Evolutionary conservation across 2,113 vertebrate species (phyloP).

Genomic region (Phodopus roborovskii): DNA sequence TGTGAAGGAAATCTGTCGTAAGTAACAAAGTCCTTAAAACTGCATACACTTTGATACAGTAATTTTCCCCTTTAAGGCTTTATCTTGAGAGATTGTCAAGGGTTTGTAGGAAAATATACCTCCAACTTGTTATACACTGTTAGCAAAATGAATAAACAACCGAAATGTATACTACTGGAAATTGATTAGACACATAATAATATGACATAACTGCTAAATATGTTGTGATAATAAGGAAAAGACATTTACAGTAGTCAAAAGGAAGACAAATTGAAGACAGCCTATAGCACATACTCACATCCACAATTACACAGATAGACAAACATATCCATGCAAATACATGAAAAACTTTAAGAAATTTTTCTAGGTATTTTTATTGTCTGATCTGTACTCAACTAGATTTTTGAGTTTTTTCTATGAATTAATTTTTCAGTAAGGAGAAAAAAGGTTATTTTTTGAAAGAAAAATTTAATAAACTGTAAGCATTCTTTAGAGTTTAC

Average conservation of each 20-base stretch:
- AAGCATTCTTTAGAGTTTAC: not conserved
- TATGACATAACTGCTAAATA: conserved; percentile 2
- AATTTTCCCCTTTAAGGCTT: not conserved
- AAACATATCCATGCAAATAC: not conserved
- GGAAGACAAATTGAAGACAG: conserved; percentile 29
- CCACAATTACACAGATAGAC: not conserved
- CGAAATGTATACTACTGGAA: not conserved
- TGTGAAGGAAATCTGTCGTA: conserved; percentile 29
- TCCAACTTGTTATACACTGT: conserved; percentile 18
- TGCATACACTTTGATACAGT: not conserved
- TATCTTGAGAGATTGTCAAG: conserved; percentile 23
- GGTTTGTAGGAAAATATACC: not conserved
- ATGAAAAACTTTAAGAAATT: conserved; percentile 21
- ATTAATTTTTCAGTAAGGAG: not conserved
- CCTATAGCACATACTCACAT: not conserved
- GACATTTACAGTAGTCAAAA: not conserved
- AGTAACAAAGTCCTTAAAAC: conserved; percentile 39
- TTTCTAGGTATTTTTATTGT: conserved; percentile 42
- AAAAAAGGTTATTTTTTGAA: not conserved
- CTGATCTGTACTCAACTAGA: not conserved
- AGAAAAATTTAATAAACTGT: conserved; percentile 9
- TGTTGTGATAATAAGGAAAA: conserved; percentile 33
- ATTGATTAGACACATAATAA: conserved; percentile 2
- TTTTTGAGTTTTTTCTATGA: conserved; percentile 18
- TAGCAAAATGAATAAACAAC: not conserved